Conservation (phyloP, 2,113 vertebrate species). For the Muntiacus muntjak region DNA sequence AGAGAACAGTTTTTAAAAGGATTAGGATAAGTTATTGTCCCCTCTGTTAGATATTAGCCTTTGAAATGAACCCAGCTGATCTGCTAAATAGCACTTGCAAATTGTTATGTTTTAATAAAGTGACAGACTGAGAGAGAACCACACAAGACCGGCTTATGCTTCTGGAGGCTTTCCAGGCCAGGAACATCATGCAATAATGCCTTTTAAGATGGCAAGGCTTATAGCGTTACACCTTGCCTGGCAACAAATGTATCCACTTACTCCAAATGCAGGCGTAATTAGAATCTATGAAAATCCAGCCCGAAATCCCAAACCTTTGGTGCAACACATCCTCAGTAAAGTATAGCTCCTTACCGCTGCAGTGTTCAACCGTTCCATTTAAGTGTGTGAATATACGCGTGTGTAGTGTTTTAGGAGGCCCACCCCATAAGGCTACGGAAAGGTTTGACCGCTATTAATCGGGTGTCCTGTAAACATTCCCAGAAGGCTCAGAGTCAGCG, state of each 20-base stretch:
- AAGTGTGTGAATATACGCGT: not conserved
- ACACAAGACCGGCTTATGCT: not conserved
- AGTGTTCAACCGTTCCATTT: slow-evolving; percentile 11
- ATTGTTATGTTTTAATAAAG: slow-evolving; percentile 54
- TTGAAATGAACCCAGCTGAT: slow-evolving; percentile 61
- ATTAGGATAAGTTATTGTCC: slow-evolving; percentile 23
- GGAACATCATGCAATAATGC: slow-evolving; percentile 12
- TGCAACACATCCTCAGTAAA: not conserved
- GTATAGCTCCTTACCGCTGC: slow-evolving; percentile 30
- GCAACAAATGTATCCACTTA: slow-evolving; percentile 63
- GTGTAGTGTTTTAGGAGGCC: not conserved
- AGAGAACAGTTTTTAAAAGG: slow-evolving; percentile 28
- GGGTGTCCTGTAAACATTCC: not conserved
- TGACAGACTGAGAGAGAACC: slow-evolving; percentile 45
- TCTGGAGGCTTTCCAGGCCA: not conserved
- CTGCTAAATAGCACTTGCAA: slow-evolving; percentile 51
- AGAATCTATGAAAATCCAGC: slow-evolving; percentile 49
- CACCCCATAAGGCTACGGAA: not conserved
- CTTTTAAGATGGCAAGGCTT: slow-evolving; percentile 32
- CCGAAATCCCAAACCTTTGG: not conserved
- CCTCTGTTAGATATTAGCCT: slow-evolving; percentile 54
- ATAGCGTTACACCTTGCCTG: slow-evolving; percentile 33
- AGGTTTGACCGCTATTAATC: not conserved
- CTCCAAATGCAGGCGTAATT: slow-evolving; percentile 38
- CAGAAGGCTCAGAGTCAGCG: not conserved